Base-by-base conservation (phyloP, 2,888 invertebrate genomes). In the Pollenia griseotomentosa region DNA sequence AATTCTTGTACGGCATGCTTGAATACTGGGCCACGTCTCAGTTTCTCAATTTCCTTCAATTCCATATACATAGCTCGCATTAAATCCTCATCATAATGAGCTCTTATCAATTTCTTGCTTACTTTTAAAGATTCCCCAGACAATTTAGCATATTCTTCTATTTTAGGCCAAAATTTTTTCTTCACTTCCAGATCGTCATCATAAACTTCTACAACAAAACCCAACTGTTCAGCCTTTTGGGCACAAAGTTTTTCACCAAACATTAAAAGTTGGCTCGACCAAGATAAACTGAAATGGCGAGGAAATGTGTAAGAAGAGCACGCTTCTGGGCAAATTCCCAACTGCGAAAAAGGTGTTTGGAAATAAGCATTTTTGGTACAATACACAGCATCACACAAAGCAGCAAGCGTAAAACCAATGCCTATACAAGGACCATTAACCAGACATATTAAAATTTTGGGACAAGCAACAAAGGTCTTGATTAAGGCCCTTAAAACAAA, bases 401-500 rank as follows among this genome's bases (percentile, higher is more conserved):
- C 96, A 70, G 98, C 94, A 10, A 96, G 95, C 0, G 99, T 99
- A 12, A 92, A 90, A 12, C 92, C 92, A 89, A 99, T 96, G 16
- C 99, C 99, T 87, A 99, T 95, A 33, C 98, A 98, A 70, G 98
- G 98, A 9, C 99, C 99, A 94, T 99, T 98, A 0, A 99, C 96
- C 71, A 98, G 94, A 23, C 96, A 97, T 88, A 99, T 95, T 77
- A 99, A 91, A 53, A 98, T 94, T 93, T 99, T 99, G 0, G 98
- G 97, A 92, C 97, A 98, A 88, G 95, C 95, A 88, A 98, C 97
- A 90, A 98, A 96, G 0, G 97, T 94, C 83, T 95, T 94, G 9
- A 98, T 95, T 93, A 97, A 96, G 11, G 95, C 93, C 88, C 95
- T 95, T 88, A 94, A 82, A 55, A 91, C 90, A 6, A 88, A 88